A percentile compares a stretch with the other conserved stretches of the same genome.
Evolutionary conservation across 2,888 invertebrate species (phyloP).

Genomic region (Tenodera sinensis): DNA sequence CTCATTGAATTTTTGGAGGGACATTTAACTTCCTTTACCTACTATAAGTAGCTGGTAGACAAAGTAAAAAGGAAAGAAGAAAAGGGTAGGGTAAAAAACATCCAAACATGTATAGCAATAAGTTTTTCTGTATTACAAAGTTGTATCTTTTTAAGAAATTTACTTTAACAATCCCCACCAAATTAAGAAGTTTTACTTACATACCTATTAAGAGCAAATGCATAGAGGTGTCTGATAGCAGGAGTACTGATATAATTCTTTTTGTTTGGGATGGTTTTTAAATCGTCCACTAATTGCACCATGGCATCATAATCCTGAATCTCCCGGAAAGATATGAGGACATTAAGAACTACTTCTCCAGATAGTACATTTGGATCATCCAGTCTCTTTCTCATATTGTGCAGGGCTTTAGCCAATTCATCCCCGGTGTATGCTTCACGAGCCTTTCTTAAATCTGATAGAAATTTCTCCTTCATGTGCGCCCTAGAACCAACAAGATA

Average conservation of each 20-base stretch:
- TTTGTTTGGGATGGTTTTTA: conserved; percentile 84
- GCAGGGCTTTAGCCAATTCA: conserved; percentile 74
- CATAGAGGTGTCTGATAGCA: conserved; percentile 89
- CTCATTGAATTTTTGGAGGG: too few species aligned
- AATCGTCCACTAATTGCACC: conserved; percentile 92
- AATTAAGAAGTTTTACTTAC: conserved; percentile 1
- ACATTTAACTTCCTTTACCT: too few species aligned
- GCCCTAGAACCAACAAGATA: conserved; percentile 58
- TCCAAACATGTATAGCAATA: too few species aligned
- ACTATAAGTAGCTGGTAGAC: too few species aligned
- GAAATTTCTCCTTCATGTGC: conserved; percentile 95
- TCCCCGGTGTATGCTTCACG: conserved; percentile 82
- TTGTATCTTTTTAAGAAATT: too few species aligned
- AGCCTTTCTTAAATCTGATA: conserved; percentile 87
- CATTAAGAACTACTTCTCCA: conserved; percentile 92
- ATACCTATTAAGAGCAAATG: conserved; percentile 91
- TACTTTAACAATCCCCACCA: too few species aligned
- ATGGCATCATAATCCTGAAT: conserved; percentile 96
- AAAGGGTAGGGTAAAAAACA: too few species aligned
- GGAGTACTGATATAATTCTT: conserved; percentile 85
- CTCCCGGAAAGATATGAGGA: conserved; percentile 87
- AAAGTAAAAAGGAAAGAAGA: too few species aligned
- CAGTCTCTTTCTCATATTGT: conserved; percentile 85
- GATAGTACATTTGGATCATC: conserved; percentile 97
- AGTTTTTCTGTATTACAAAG: too few species aligned